phyloP scores from a whole-genome alignment of 2,113 vertebrate genomes.

The Corythornis cristatus region DNA sequence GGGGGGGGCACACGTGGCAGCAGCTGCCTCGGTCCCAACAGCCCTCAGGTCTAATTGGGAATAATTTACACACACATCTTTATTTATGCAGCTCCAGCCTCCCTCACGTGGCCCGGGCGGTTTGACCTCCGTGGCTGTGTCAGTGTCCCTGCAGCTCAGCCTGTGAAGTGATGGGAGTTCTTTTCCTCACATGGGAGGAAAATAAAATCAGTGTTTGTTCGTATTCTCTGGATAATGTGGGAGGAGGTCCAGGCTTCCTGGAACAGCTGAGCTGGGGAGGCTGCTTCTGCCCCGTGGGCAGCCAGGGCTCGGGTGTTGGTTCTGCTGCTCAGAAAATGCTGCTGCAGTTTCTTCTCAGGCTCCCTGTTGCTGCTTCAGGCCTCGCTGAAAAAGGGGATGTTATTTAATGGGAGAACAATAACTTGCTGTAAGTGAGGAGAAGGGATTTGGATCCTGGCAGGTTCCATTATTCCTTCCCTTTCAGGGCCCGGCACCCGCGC shows the following conservation, averaged over 20 bases:
- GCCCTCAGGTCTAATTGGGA: not conserved
- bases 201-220: not conserved
- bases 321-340: not conserved
- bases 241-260: not conserved
- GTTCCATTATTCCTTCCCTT: fast-evolving
- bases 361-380: not conserved
- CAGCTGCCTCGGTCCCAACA: fast-evolving
- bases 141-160: not conserved
- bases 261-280: not conserved
- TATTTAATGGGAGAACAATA: not conserved
- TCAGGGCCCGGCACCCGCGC: not conserved
- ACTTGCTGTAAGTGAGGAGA: not conserved
- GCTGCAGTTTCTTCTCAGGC: not conserved
- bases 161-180: not conserved
- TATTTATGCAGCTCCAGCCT: not conserved
- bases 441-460: not conserved
- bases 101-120: not conserved
- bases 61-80: not conserved
- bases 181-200: not conserved
- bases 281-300: fast-evolving
- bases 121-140: not conserved
- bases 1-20: not conserved
- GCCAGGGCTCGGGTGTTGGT: too few relatives aligned
- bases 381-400: fast-evolving
- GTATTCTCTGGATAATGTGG: fast-evolving